Base-by-base conservation (phyloP, 2,113 vertebrate species). In the Tetrax tetrax region DNA sequence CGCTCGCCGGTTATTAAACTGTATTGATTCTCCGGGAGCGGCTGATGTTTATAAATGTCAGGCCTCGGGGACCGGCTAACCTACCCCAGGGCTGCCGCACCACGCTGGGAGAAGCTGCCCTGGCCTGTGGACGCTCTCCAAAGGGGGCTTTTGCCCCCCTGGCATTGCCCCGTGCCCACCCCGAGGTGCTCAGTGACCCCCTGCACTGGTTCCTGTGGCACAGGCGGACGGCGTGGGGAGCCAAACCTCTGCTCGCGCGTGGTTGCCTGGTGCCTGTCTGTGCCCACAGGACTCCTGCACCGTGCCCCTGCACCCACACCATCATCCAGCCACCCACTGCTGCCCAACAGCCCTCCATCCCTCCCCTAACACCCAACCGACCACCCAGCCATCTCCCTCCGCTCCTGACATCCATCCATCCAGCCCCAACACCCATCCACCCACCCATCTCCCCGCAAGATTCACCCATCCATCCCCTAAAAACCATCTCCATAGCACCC, bases 31-130 rank as follows among this genome's bases (percentile, higher is more conserved):
- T 75, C 89, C 1, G 10, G 89, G 93, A 89, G 91, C 83, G 1
- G 91, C 92, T 96, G 97, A 92, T 97, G 96, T 95, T 97, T 97
- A 97, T 95, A 96, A 97, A 97, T 94, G 96, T 95, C 96, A 93
- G 84, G 74, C 95, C 60, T 75, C 4, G 0, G 91, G 95, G 95
- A 96, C 31, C 6, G 9, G 69, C 66, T 59, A 82, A 96, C 92
- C 96, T 96, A 65, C 80, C 90, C 89, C 75, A 19, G 43, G 80
- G 91, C 91, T 78, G 70, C 87, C 4, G 64, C 87, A 65, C 45
- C 0, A 0, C 2, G 0, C 38, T 0, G 0, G 50, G 24, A 77
- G 31, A 63, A 83, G 57, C 31, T 2, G 0, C 56, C 54, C 48
- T 0, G 2, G 56, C 37, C 65, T 23, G 7, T 25, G 33, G 45